Percentiles rank a stretch among this genome's conserved stretches.
Evolutionary conservation across 2,888 invertebrate genomes (phyloP).

Genomic region (Drepana falcataria): DNA sequence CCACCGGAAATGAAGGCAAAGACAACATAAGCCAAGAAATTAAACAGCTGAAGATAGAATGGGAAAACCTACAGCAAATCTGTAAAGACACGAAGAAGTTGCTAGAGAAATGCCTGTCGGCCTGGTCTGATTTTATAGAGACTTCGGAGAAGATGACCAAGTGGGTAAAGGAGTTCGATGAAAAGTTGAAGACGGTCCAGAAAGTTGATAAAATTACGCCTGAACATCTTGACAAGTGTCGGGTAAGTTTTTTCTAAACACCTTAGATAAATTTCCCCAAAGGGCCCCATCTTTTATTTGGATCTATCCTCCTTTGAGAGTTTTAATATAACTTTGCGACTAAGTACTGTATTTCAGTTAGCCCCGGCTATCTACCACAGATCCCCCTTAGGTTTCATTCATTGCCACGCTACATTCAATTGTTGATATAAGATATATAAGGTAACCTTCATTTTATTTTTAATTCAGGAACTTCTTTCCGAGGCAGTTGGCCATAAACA

Average conservation of each 20-base stretch:
- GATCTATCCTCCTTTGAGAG: no score
- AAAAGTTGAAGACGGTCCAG: constrained; percentile 81
- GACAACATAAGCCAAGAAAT: constrained; percentile 89
- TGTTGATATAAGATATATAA: no score
- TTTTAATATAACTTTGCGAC: no score
- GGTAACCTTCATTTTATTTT: background rate
- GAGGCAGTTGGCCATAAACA: constrained; percentile 88
- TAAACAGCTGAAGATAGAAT: constrained; percentile 87
- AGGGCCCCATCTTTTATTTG: no score
- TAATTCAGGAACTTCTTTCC: constrained; percentile 80
- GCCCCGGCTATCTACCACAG: no score
- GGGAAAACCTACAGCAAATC: constrained; percentile 88
- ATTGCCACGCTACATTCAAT: no score
- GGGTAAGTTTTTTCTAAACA: constrained; percentile 63
- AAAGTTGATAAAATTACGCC: constrained; percentile 87
- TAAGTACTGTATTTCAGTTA: no score
- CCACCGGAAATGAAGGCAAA: constrained; percentile 90
- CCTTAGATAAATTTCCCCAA: no score
- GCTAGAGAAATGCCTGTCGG: constrained; percentile 85
- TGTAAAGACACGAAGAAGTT: constrained; percentile 87
- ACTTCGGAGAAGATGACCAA: constrained; percentile 85
- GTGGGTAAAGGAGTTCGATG: constrained; percentile 85
- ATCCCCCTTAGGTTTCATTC: no score
- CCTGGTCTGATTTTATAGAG: constrained; percentile 89
- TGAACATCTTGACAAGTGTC: constrained; percentile 87